A percentile compares a stretch with the other conserved stretches of the same genome.
Conservation (phyloP, 2,113 vertebrate species). For the Meles meles region DNA sequence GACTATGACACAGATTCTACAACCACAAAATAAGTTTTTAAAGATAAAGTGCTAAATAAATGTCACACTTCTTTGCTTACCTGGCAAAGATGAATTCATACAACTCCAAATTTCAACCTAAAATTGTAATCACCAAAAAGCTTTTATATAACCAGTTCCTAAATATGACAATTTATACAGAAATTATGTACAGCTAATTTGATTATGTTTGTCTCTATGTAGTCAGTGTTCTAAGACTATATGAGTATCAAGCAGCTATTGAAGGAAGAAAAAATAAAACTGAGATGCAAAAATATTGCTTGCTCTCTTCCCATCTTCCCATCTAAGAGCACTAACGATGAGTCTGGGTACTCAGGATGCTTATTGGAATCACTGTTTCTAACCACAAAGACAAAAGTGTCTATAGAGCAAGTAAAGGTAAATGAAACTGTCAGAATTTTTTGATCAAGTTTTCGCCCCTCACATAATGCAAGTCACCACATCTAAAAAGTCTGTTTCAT, state of each 20-base stretch:
- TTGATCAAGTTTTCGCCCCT: background rate
- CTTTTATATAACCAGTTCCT: slow-evolving; percentile 52
- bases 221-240: background rate
- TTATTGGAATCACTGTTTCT: background rate
- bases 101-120: slow-evolving; percentile 97
- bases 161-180: slow-evolving; percentile 32
- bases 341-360: background rate
- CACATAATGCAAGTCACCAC: background rate
- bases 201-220: background rate
- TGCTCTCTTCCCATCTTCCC: background rate
- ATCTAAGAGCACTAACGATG: background rate
- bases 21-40: slow-evolving; percentile 26
- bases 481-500: background rate
- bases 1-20: slow-evolving; percentile 6
- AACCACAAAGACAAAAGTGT: slow-evolving; percentile 22
- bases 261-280: background rate
- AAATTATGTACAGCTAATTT: background rate
- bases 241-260: background rate
- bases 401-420: background rate
- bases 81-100: slow-evolving; percentile 98
- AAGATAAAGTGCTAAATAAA: slow-evolving; percentile 42
- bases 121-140: slow-evolving; percentile 72
- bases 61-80: slow-evolving; percentile 83
- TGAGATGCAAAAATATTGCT: background rate
- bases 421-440: background rate